Base-by-base conservation (phyloP, 2,888 invertebrate genomes). In the Minunthozetes semirufus region DNA sequence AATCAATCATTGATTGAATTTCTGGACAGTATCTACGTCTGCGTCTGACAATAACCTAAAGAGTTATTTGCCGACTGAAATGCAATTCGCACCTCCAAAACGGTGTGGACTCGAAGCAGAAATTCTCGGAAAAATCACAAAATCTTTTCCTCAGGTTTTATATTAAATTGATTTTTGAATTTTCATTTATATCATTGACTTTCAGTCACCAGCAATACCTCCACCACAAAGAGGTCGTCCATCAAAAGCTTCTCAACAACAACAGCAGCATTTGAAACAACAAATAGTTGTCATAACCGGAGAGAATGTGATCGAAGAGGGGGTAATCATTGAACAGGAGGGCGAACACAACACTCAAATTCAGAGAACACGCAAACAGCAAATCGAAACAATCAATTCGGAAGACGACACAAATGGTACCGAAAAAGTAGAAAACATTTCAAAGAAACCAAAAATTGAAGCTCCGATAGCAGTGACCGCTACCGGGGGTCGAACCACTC, bases 31-130 rank as follows among this genome's bases (percentile, higher is more conserved):
- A 15, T 77, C 76, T 5, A 17, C 73, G 17, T 53, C 59, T 17
- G 74, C 74, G 17, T 29, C 72, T 22, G 76, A 78, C 13, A 77
- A 78, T 50, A 79, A 80, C 66, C 73, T 78, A 17, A 81, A 80
- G 76, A 77, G 78, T 70, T 94, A 93, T 84, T 86, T 94, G 80
- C 94, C 94, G 29, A 86, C 89, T 0, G 93, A 93, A 81, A 83
- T 92, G 80, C 90, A 91, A 84, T 81, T 85, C 72, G 82, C 80
- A 81, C 85, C 85, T 79, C 84, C 80, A 80, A 83, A 79, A 76
- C 29, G 77, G n/a, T 77, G 77, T 73, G 75, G 76, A n/a, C 75
- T 77, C 27, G 77, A 77, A 53, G 63, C 68, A 25, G 77, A 77
- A 66, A 75, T 76, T 27, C 59, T 76, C 13, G 75, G 77, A 8